phyloP scores from a whole-genome alignment of 2,888 invertebrate species.

The Dasysyrphus tricinctus region DNA sequence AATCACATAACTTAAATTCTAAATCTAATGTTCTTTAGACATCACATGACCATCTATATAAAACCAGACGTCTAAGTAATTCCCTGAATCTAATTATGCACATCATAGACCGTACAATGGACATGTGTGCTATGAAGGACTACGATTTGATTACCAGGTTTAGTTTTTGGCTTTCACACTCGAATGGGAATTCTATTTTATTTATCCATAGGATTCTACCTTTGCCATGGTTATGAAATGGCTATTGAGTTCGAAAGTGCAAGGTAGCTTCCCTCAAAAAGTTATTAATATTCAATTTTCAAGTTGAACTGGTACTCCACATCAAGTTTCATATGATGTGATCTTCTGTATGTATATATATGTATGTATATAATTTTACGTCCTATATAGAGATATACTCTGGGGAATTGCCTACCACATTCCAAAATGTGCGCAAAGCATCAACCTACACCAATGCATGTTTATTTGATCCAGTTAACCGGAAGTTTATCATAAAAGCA shows the following conservation, averaged over 20 bases:
- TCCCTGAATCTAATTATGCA: slow-evolving; percentile 42
- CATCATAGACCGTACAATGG: slow-evolving; percentile 7
- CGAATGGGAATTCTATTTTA: slow-evolving; percentile 29
- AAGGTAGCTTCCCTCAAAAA: slow-evolving; percentile 36
- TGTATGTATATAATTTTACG: neutral
- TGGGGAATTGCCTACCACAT: slow-evolving; percentile 27
- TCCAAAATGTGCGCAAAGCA: slow-evolving; percentile 2
- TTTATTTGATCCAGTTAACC: slow-evolving; percentile 57
- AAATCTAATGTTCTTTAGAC: neutral
- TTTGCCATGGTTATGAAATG: slow-evolving; percentile 10
- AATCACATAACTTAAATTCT: neutral
- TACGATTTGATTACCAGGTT: slow-evolving; percentile 53
- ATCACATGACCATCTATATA: slow-evolving; percentile 6
- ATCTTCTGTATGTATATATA: neutral
- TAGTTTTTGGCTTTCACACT: slow-evolving; percentile 47
- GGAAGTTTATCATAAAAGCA: slow-evolving; percentile 51
- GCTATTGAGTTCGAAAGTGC: slow-evolving; percentile 3
- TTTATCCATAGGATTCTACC: slow-evolving; percentile 9
- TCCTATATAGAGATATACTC: slow-evolving; percentile 7
- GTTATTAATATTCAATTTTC: slow-evolving; percentile 65
- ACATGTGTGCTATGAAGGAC: too few species aligned
- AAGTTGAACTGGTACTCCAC: slow-evolving; percentile 32
- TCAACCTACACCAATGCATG: slow-evolving; percentile 31
- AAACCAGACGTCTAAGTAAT: slow-evolving; percentile 1
- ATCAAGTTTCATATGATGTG: neutral